phyloP scores from a whole-genome alignment of 1,140 invertebrate genomes.

The Drosophila leontia region DNA sequence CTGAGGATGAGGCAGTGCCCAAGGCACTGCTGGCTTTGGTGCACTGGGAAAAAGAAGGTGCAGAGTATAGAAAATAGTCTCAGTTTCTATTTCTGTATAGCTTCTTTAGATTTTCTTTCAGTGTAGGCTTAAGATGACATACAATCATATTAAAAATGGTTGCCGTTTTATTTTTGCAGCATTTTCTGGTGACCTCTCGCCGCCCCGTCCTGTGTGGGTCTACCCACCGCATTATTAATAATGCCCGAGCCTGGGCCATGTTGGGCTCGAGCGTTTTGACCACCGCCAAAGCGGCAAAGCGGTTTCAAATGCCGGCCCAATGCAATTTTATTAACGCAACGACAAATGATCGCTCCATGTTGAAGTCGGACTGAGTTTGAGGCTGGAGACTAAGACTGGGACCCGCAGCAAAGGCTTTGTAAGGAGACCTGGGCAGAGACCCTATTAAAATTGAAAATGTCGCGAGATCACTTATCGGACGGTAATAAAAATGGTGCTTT shows the following conservation, averaged over 20 bases:
- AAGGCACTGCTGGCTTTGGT: slow-evolving; percentile 29
- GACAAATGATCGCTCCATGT: slow-evolving; percentile 75
- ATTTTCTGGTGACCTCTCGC: slow-evolving; percentile 74
- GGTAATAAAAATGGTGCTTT: slow-evolving; percentile 83
- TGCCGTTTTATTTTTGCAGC: slow-evolving; percentile 81
- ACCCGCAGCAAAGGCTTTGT: slow-evolving; percentile 26
- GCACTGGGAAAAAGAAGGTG: background rate
- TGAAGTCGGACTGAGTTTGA: slow-evolving; percentile 10
- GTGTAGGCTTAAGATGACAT: slow-evolving; percentile 80
- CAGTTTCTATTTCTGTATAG: background rate
- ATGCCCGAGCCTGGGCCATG: slow-evolving; percentile 47
- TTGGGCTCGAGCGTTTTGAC: slow-evolving; percentile 45
- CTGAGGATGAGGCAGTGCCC: slow-evolving; percentile 29
- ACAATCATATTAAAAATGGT: slow-evolving; percentile 84
- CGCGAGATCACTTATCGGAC: slow-evolving; percentile 83
- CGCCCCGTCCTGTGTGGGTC: slow-evolving; percentile 30
- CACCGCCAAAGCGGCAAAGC: slow-evolving; percentile 65
- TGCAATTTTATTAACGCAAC: slow-evolving; percentile 84
- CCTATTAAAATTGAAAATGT: slow-evolving; percentile 84
- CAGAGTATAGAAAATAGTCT: background rate
- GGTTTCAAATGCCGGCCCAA: slow-evolving; percentile 81
- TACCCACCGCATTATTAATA: slow-evolving; percentile 77
- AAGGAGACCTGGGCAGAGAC: slow-evolving; percentile 57
- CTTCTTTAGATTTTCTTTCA: background rate
- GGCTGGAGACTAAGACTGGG: slow-evolving; percentile 4